Evolutionary conservation across 2,797 vertebrate genomes (phyloP).

Genomic region (Borostomias antarcticus): DNA sequence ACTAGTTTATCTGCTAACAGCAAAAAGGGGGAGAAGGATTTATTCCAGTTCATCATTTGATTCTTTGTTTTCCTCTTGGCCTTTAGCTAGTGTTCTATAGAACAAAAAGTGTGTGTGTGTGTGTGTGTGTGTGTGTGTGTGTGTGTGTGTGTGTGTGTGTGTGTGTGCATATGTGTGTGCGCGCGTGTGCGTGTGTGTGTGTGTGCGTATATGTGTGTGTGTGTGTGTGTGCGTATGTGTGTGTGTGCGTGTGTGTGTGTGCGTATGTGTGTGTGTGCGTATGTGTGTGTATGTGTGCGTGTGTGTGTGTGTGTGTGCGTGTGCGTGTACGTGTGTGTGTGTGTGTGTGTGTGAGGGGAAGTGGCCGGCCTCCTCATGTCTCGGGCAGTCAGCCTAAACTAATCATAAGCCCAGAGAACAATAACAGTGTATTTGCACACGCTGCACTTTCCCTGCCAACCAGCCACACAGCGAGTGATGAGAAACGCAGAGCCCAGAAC

Average conservation of each 20-base stretch:
- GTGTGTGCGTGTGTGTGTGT: slow-evolving; percentile 8
- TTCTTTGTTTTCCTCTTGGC: slow-evolving; percentile 4
- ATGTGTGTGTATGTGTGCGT: too few species aligned
- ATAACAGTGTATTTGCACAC: slow-evolving; percentile 58
- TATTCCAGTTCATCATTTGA: slow-evolving; percentile 1
- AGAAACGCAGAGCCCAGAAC: slow-evolving; percentile 31
- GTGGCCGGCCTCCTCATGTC: slow-evolving; percentile 24
- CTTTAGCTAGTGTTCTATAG: not conserved
- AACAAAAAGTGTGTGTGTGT: not conserved
- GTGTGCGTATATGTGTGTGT: too few species aligned
- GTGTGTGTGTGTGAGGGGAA: slow-evolving; percentile 29
- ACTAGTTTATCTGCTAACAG: not conserved
- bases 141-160: not conserved
- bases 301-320: not conserved
- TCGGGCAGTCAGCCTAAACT: slow-evolving; percentile 42
- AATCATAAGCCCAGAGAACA: slow-evolving; percentile 41
- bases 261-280: slow-evolving; percentile 28
- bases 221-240: too few species aligned
- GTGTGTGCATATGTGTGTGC: not conserved
- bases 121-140: not conserved
- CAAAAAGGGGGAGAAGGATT: not conserved
- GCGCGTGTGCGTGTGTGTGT: not conserved
- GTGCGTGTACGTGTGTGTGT: slow-evolving; percentile 1
- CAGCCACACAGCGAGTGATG: slow-evolving; percentile 15
- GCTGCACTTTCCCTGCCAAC: slow-evolving; percentile 33